phyloP scores from a whole-genome alignment of 2,888 invertebrate species.

The Dynastes grantii region DNA sequence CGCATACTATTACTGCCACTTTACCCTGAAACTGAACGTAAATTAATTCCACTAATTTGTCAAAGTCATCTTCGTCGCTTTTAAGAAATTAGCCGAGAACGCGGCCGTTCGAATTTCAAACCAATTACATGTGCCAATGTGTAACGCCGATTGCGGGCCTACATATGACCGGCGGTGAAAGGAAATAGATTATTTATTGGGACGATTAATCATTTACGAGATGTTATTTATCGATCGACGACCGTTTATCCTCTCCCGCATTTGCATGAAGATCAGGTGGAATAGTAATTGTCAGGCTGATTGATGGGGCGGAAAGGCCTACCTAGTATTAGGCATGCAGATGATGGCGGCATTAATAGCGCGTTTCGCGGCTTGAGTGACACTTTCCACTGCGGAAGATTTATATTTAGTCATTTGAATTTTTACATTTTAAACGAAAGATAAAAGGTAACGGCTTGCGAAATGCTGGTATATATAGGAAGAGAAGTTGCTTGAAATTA shows the following conservation, averaged over 20 bases:
- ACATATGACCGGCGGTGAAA: conserved; percentile 15
- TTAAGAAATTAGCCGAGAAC: too few relatives aligned
- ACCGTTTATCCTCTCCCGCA: conserved; percentile 18
- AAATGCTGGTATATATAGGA: too few relatives aligned
- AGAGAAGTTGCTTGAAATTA: too few relatives aligned
- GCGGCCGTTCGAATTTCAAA: conserved; percentile 10
- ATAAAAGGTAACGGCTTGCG: too few relatives aligned
- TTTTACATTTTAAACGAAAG: too few relatives aligned
- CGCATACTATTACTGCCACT: too few relatives aligned
- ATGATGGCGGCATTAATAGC: too few relatives aligned
- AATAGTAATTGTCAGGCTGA: conserved; percentile 33
- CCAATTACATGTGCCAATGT: conserved; percentile 1
- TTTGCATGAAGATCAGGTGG: conserved; percentile 43
- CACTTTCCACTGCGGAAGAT: too few relatives aligned
- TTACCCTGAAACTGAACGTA: too few relatives aligned
- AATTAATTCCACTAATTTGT: not conserved
- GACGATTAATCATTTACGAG: conserved; percentile 43
- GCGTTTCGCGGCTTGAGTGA: too few relatives aligned
- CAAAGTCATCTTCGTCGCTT: not conserved
- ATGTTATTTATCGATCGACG: conserved; percentile 45
- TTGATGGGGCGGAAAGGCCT: conserved; percentile 29
- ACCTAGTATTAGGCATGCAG: not conserved
- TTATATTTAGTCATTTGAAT: too few relatives aligned
- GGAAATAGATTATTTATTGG: conserved; percentile 44
- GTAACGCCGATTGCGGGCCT: not conserved